Evolutionary conservation across 2,113 vertebrate species (phyloP).

Genomic region (Delphinapterus leucas): DNA sequence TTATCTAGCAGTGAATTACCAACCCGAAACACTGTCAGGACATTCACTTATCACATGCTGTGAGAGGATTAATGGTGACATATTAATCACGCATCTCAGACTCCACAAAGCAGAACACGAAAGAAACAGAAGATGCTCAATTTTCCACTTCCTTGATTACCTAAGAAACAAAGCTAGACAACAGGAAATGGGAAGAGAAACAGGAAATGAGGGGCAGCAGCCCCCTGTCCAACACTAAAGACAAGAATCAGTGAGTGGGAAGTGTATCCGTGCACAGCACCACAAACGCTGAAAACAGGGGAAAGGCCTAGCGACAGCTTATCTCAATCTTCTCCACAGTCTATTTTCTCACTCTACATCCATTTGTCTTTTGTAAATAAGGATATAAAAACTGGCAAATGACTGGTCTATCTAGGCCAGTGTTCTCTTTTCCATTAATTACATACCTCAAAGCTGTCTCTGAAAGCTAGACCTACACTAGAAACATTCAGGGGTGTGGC

Average conservation of each 20-base stretch:
- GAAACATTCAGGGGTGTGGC: not conserved
- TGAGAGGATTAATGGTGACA: not conserved
- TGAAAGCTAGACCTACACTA: not conserved
- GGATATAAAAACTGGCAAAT: not conserved
- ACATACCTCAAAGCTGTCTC: not conserved
- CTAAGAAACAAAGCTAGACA: not conserved
- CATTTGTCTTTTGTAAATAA: not conserved
- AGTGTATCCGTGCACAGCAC: not conserved
- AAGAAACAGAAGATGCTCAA: not conserved
- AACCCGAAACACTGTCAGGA: not conserved
- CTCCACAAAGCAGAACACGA: not conserved
- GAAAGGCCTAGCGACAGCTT: not conserved
- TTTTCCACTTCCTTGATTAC: not conserved
- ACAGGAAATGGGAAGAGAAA: not conserved
- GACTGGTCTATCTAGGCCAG: not conserved
- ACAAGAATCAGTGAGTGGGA: not conserved
- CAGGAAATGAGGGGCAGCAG: not conserved
- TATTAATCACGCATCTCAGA: not conserved
- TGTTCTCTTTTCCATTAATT: not conserved
- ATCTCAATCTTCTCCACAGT: not conserved
- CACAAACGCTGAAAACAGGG: not conserved
- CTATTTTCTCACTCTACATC: not conserved
- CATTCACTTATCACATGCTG: not conserved
- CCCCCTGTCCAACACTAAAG: not conserved
- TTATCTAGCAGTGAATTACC: not conserved